A percentile compares a stretch with the other conserved stretches of the same genome.
Evolutionary conservation across 1,140 invertebrate species (phyloP).

Genomic region (Drosophila mojavensis): DNA sequence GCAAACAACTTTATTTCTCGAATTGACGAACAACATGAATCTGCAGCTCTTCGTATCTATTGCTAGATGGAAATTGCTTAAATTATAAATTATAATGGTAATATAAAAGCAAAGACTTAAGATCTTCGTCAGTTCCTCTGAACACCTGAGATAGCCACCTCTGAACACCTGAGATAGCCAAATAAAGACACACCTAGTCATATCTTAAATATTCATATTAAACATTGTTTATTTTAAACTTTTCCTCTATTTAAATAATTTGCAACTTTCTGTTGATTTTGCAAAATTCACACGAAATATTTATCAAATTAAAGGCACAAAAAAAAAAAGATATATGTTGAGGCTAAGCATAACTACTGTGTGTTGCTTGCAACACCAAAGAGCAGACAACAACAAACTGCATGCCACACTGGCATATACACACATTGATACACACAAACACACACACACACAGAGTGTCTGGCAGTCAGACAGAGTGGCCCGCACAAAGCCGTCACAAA

Average conservation of each 20-base stretch:
- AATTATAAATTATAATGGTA: too few relatives aligned
- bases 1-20: too few relatives aligned
- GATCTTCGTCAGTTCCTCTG: not conserved
- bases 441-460: slow-evolving; percentile 5
- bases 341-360: slow-evolving; percentile 34
- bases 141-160: too few relatives aligned
- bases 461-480: not conserved
- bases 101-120: too few relatives aligned
- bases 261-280: not conserved
- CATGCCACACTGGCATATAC: too few relatives aligned
- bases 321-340: slow-evolving; percentile 14
- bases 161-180: too few relatives aligned
- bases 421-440: slow-evolving; percentile 9
- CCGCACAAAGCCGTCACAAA: slow-evolving; percentile 73
- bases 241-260: not conserved
- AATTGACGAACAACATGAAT: too few relatives aligned
- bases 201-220: too few relatives aligned
- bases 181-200: too few relatives aligned
- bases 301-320: slow-evolving; percentile 18
- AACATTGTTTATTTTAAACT: too few relatives aligned
- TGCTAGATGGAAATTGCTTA: too few relatives aligned
- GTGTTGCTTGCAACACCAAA: slow-evolving; percentile 7
- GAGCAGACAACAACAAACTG: not conserved
- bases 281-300: not conserved
- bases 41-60: too few relatives aligned